These are phyloP conservation scores for Odontesthes bonariensis DNA, from an alignment of 2,113 vertebrate species.

Conservation along the genomic window DNA sequence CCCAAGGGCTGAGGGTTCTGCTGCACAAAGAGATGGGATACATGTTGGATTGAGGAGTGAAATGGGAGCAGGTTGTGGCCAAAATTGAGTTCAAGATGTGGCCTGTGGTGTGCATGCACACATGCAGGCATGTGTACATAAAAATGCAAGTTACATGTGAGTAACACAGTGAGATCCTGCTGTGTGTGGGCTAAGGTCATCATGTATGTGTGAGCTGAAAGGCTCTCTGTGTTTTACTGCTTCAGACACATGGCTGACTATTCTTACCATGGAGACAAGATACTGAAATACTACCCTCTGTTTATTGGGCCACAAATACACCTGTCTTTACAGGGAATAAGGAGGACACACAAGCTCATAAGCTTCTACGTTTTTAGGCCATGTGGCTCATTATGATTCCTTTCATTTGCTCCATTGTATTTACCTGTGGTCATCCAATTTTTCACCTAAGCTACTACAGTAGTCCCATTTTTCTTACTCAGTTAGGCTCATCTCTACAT, in stretches of 20 bases:
- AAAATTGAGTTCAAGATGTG: constrained; percentile 27
- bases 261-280: constrained; percentile 65
- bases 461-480: constrained; percentile 5
- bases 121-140: background rate
- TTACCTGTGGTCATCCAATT: constrained; percentile 28
- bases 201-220: constrained; percentile 26
- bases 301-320: constrained; percentile 52
- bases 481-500: background rate
- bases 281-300: constrained; percentile 62
- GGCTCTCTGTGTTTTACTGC: constrained; percentile 18
- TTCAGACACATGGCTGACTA: constrained; percentile 57
- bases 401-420: constrained; percentile 5
- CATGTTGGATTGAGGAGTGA: constrained; percentile 30
- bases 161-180: background rate
- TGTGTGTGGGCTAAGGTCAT: constrained; percentile 32
- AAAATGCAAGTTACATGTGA: constrained; percentile 27
- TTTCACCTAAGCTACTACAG: constrained; percentile 9
- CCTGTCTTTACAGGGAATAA: constrained; percentile 48
- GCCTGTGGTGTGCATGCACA: background rate
- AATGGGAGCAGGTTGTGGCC: constrained; percentile 27
- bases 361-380: constrained; percentile 24
- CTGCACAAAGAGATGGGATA: constrained; percentile 36
- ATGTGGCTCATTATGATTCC: constrained; percentile 28
- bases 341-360: constrained; percentile 17
- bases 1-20: constrained; percentile 35